Evolutionary conservation across 2,797 vertebrate genomes (phyloP).

Genomic region (Sebastes cheni): DNA sequence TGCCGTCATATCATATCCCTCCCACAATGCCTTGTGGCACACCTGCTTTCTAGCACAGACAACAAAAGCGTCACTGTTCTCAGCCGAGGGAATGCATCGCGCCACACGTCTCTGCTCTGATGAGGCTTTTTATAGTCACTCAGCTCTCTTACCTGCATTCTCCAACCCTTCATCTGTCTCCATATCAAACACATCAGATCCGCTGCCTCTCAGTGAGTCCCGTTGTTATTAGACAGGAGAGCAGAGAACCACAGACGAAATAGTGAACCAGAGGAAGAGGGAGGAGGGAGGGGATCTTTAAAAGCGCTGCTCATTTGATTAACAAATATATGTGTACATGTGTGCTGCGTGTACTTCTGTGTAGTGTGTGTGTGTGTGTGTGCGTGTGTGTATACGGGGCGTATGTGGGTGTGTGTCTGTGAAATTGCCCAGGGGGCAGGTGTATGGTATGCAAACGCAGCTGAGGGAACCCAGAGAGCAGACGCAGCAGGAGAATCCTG

Average conservation of each 20-base stretch:
- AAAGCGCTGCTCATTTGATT: constrained; percentile 75
- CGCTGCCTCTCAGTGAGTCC: constrained; percentile 59
- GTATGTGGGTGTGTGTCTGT: constrained; percentile 33
- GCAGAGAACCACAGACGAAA: constrained; percentile 47
- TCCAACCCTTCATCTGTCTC: constrained; percentile 70
- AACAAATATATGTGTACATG: constrained; percentile 67
- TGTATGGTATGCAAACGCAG: constrained; percentile 64
- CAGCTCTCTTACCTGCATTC: constrained; percentile 72
- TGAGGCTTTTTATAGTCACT: constrained; percentile 79
- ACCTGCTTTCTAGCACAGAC: constrained; percentile 73
- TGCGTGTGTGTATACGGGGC: not conserved
- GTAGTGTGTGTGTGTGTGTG: constrained; percentile 17
- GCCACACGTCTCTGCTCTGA: constrained; percentile 70
- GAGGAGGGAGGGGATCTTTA: constrained; percentile 52
- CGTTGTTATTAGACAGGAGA: constrained; percentile 62
- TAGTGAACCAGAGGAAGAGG: constrained; percentile 30
- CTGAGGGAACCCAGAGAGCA: constrained; percentile 56
- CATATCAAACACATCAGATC: constrained; percentile 72
- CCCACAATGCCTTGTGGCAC: constrained; percentile 78
- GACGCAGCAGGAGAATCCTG: constrained; percentile 66
- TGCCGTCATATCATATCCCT: constrained; percentile 67
- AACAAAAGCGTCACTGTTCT: constrained; percentile 66
- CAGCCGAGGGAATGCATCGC: constrained; percentile 66
- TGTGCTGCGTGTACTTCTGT: constrained; percentile 21
- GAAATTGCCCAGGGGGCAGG: constrained; percentile 50